A percentile compares a stretch with the other conserved stretches of the same genome.
Evolutionary conservation across 1,140 invertebrate genomes (phyloP).

Genomic region (Medauroidea extradentata): DNA sequence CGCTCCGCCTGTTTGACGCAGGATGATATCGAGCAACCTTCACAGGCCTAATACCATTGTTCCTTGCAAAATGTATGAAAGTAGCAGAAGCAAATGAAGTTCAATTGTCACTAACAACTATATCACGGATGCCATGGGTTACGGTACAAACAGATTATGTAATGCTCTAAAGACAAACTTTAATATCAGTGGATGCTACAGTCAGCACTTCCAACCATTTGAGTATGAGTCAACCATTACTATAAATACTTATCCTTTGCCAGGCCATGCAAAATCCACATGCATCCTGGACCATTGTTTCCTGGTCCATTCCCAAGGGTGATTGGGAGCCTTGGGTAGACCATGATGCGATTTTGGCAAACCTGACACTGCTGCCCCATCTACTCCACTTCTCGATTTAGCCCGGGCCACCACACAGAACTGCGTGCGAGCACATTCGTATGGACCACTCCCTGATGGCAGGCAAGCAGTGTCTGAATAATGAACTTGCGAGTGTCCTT

Average conservation of each 20-base stretch:
- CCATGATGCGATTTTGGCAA: slow-evolving; percentile 22
- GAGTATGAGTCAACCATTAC: slow-evolving; percentile 30
- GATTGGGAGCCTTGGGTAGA: slow-evolving; percentile 16
- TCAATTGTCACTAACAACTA: slow-evolving; percentile 16
- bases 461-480: slow-evolving; percentile 32
- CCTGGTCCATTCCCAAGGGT: slow-evolving; percentile 29
- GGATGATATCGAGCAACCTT: slow-evolving; percentile 33
- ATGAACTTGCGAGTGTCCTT: slow-evolving; percentile 22
- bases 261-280: slow-evolving; percentile 37
- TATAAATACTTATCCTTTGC: slow-evolving; percentile 24
- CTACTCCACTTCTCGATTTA: slow-evolving; percentile 39
- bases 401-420: slow-evolving; percentile 40
- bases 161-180: too few species aligned
- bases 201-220: slow-evolving; percentile 26
- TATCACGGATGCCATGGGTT: slow-evolving; percentile 7
- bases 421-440: slow-evolving; percentile 38
- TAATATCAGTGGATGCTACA: slow-evolving; percentile 4
- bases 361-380: slow-evolving; percentile 22
- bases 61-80: slow-evolving; percentile 15
- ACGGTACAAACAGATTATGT: slow-evolving; percentile 9
- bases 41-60: slow-evolving; percentile 21
- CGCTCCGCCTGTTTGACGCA: slow-evolving; percentile 31
- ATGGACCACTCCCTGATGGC: too few species aligned
- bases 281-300: slow-evolving; percentile 33
- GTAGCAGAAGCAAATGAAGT: slow-evolving; percentile 13